phyloP scores from a whole-genome alignment of 2,113 vertebrate genomes.

The Lophotis ruficrista region DNA sequence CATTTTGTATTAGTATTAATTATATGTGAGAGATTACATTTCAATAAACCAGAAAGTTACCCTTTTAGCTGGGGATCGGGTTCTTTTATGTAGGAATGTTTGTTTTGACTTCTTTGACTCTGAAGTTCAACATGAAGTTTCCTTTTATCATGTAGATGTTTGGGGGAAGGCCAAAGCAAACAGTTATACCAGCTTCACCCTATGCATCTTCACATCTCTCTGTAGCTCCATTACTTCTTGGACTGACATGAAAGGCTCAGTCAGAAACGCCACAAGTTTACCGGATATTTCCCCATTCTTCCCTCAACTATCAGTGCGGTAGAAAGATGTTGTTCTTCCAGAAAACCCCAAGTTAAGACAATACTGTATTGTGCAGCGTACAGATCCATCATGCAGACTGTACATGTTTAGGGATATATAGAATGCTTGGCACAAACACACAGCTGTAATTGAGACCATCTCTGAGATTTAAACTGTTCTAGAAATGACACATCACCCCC shows the following conservation, averaged over 20 bases:
- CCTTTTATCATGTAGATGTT: neutral
- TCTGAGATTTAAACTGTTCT: neutral
- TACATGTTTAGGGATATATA: neutral
- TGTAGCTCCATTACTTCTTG: neutral
- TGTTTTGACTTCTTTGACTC: slow-evolving; percentile 14
- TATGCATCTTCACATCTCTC: neutral
- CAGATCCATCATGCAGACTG: neutral
- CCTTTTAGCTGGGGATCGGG: neutral
- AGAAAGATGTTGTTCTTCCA: neutral
- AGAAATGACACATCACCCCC: neutral
- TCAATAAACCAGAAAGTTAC: neutral
- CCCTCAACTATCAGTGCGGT: neutral
- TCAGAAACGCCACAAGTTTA: neutral
- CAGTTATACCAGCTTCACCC: neutral
- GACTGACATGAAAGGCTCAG: neutral
- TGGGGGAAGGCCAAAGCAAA: slow-evolving; percentile 35
- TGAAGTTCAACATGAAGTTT: neutral
- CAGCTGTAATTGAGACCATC: neutral
- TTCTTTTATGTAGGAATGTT: neutral
- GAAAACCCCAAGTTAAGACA: neutral
- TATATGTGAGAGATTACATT: neutral
- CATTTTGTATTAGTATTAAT: neutral
- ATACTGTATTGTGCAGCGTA: neutral
- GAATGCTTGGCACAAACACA: neutral
- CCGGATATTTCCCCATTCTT: neutral